Evolutionary conservation across 2,113 vertebrate species (phyloP).

Genomic region (Coregonus clupeaformis): DNA sequence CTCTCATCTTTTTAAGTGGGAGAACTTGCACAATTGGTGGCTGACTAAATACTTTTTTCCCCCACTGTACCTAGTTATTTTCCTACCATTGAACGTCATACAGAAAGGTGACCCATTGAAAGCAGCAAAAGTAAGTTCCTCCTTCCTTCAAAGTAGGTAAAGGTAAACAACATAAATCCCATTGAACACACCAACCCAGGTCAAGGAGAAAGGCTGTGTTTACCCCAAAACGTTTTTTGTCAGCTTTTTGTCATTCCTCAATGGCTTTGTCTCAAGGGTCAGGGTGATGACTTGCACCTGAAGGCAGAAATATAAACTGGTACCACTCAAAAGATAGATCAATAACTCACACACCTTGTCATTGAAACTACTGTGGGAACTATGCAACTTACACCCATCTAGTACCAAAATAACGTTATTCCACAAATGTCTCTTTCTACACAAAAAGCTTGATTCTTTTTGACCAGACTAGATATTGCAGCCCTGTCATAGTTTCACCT

Average conservation of each 20-base stretch:
- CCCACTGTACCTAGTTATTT: neutral
- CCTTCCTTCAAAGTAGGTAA: neutral
- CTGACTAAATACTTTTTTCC: no score
- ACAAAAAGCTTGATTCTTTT: neutral
- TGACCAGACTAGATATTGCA: neutral
- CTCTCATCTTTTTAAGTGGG: no score
- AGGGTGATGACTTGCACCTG: conserved; percentile 37
- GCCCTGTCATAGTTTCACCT: neutral
- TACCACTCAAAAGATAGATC: conserved; percentile 35
- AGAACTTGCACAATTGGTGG: no score
- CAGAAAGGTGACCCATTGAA: neutral
- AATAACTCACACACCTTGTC: conserved; percentile 30
- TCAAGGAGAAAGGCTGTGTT: conserved; percentile 45
- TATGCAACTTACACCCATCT: neutral
- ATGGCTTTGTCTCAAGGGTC: conserved; percentile 43
- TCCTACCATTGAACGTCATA: neutral
- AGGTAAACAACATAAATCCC: conserved; percentile 28
- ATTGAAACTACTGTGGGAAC: conserved; percentile 26
- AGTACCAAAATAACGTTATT: neutral
- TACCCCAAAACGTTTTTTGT: conserved; percentile 40
- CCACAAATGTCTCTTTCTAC: neutral
- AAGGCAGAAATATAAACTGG: conserved; percentile 31
- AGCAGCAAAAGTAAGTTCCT: neutral
- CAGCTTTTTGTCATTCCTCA: conserved; percentile 38
- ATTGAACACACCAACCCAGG: conserved; percentile 40